Evolutionary conservation across 2,888 invertebrate genomes (phyloP), one percentile per base, ranked within the genome.

Genomic region (Melinopterus prodromus): DNA sequence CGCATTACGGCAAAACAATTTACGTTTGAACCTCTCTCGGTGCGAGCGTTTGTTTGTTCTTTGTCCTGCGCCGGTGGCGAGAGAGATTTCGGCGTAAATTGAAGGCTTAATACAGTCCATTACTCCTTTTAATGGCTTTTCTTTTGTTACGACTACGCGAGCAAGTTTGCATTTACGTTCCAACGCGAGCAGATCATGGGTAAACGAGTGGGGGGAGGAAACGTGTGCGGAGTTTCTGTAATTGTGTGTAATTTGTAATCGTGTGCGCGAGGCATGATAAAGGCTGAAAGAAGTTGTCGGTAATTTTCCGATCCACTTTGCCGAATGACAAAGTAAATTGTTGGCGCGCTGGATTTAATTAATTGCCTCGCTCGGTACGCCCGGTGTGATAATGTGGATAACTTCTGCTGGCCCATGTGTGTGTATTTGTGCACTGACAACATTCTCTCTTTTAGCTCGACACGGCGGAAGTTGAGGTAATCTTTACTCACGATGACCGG

Each of bases 101-200:
- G 74, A 37, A 74, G n/a, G 74, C 74, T 37, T n/a, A 74, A 74
- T n/a, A 35, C 37, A 35, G 36, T 71, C 71, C 35, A 36, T 74
- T 74, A 74, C 37, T 74, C 74, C n/a, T 37, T 36, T 74, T 74
- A 74, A 74, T 74, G 35, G 74, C 35, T 37, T 71, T 37, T 37
- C 74, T 74, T 74, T 74, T 74, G 74, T 74, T 74, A 12, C 53
- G 53, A 53, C 53, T 53, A 53, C 53, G 53, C 12, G 26, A 26
- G 26, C 12, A 53, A 53, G 53, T 53, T 53, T 53, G 53, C 53
- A 53, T 53, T 26, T 53, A 53, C 53, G 53, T 12, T 53, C 53
- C 53, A 53, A 53, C 53, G 53, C 53, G 5, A 53, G 53, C 53
- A 53, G 53, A 53, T 53, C 53, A 53, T 53, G 53, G 53, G 53